Percentiles rank a stretch among this genome's conserved stretches.
phyloP scores from a whole-genome alignment of 2,113 vertebrate species.

The Mobula birostris region DNA sequence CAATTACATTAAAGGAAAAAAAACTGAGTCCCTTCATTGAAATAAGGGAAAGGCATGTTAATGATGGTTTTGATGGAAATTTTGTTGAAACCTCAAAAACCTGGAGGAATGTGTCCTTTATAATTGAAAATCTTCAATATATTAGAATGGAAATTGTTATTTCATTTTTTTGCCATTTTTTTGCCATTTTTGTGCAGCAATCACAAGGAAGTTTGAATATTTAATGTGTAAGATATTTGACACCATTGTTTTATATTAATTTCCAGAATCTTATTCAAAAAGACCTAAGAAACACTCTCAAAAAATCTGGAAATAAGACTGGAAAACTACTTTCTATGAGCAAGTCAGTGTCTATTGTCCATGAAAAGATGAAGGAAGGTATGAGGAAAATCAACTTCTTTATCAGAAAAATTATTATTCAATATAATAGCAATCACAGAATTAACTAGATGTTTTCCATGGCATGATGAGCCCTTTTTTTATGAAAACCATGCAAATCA shows the following conservation, averaged over 20 bases:
- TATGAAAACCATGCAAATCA: neutral
- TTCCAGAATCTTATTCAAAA: constrained; percentile 32
- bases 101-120: neutral
- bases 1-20: neutral
- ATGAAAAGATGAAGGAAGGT: constrained; percentile 51
- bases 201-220: neutral
- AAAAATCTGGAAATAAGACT: neutral
- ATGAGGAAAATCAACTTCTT: neutral
- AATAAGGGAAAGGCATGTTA: neutral
- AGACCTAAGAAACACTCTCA: neutral
- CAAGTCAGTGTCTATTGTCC: constrained; percentile 40
- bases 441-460: neutral
- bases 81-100: neutral
- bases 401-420: neutral
- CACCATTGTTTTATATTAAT: neutral
- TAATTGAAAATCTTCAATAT: neutral
- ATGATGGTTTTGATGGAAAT: neutral
- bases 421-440: neutral
- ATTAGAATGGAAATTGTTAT: neutral
- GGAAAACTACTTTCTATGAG: constrained; percentile 37
- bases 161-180: neutral
- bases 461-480: neutral
- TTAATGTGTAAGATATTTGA: neutral
- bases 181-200: neutral
- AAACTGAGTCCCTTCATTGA: neutral